These are phyloP conservation scores for Anhinga rufa DNA, from an alignment of 2,113 vertebrate species.

Conservation along the genomic window DNA sequence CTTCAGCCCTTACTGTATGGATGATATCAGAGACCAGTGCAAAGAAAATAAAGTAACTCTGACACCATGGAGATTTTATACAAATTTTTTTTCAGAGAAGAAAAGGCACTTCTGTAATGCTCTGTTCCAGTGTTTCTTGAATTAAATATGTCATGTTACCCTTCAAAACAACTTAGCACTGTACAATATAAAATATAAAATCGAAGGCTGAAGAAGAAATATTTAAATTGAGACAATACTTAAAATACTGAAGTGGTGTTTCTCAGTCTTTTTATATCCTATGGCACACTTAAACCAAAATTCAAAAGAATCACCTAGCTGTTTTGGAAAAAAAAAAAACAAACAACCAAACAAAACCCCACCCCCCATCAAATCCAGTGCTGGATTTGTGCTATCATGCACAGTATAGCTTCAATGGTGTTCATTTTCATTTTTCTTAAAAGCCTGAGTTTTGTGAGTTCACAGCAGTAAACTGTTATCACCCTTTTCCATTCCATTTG, in stretches of 20 bases:
- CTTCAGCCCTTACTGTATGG: background rate
- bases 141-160: background rate
- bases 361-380: rapidly evolving
- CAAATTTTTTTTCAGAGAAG: background rate
- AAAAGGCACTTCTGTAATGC: background rate
- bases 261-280: background rate
- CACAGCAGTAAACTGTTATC: background rate
- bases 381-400: background rate
- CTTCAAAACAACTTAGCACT: background rate
- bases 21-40: background rate
- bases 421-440: background rate
- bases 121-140: background rate
- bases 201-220: background rate
- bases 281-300: background rate
- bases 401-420: background rate
- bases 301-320: background rate
- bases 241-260: background rate
- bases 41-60: background rate
- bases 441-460: background rate
- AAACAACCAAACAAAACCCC: background rate
- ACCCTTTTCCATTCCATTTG: background rate
- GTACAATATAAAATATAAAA: background rate
- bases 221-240: background rate
- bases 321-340: background rate
- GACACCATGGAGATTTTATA: background rate